phyloP scores from a whole-genome alignment of 2,888 invertebrate species.

The Cecidostiba fungosa region DNA sequence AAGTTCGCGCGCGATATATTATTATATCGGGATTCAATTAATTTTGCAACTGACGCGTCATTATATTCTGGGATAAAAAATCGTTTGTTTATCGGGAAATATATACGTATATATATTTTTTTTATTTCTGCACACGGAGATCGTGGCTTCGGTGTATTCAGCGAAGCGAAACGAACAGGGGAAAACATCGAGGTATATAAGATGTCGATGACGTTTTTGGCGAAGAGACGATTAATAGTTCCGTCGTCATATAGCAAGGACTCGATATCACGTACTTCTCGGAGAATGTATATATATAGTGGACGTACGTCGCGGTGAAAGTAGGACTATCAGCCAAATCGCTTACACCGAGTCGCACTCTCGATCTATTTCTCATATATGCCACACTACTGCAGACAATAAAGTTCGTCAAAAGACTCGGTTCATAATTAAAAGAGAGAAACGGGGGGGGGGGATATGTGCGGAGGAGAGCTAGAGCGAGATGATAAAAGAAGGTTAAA shows the following conservation, averaged over 20 bases:
- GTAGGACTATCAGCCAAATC: conserved; percentile 68
- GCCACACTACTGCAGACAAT: not conserved
- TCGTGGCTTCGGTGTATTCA: not conserved
- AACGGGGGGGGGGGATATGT: too few relatives aligned
- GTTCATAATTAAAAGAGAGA: not conserved
- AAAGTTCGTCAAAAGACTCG: not conserved
- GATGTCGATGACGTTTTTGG: conserved; percentile 72
- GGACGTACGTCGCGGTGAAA: not conserved
- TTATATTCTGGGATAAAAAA: not conserved
- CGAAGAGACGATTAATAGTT: conserved; percentile 73
- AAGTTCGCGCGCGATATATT: not conserved
- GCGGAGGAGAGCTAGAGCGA: not conserved
- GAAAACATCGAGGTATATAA: conserved; percentile 61
- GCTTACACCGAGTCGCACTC: conserved; percentile 73
- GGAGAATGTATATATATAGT: not conserved
- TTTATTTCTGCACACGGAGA: not conserved
- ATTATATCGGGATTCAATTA: conserved; percentile 32
- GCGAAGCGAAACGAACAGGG: not conserved
- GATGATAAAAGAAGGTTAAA: conserved; percentile 39
- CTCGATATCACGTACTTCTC: conserved; percentile 66
- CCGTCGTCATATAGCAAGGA: conserved; percentile 63
- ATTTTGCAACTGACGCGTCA: conserved; percentile 40
- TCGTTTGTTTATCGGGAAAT: not conserved
- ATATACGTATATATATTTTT: not conserved
- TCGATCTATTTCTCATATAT: conserved; percentile 24